phyloP scores from a whole-genome alignment of 2,113 vertebrate species.

The Thalassoma bifasciatum region DNA sequence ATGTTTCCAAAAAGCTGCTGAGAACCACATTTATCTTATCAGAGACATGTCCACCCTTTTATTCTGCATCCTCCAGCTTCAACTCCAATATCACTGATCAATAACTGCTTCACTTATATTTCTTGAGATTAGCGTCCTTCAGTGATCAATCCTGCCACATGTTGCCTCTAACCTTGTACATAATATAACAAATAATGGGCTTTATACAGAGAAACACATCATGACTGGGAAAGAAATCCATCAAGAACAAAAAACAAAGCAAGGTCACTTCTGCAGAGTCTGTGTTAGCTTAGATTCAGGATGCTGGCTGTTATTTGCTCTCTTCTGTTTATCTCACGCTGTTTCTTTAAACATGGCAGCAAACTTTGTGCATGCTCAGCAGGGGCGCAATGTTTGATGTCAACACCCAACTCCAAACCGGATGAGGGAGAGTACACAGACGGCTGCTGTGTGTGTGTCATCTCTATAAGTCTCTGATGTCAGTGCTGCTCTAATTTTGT shows the following conservation, averaged over 20 bases:
- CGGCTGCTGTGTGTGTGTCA: conserved; percentile 17
- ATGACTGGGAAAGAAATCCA: conserved; percentile 42
- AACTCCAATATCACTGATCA: neutral
- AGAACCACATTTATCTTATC: conserved; percentile 10
- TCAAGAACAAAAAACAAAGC: conserved; percentile 35
- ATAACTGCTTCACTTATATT: no score
- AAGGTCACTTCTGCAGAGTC: conserved; percentile 56
- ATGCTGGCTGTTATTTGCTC: conserved; percentile 46
- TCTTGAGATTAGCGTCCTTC: neutral
- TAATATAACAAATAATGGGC: conserved; percentile 10
- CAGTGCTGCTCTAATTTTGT: conserved; percentile 35
- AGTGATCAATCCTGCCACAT: conserved; percentile 2
- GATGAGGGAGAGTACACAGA: conserved; percentile 60
- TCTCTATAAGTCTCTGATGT: conserved; percentile 51
- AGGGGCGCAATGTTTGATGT: conserved; percentile 69
- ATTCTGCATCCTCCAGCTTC: neutral
- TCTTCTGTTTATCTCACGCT: conserved; percentile 49
- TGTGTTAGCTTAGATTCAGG: conserved; percentile 6
- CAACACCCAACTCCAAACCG: conserved; percentile 61
- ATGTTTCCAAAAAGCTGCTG: conserved; percentile 13
- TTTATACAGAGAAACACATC: conserved; percentile 22
- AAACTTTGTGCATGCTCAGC: conserved; percentile 61
- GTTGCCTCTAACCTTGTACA: conserved; percentile 14
- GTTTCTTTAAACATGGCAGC: conserved; percentile 59
- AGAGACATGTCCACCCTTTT: neutral